Percentiles rank a stretch among this genome's conserved stretches.
Conservation (phyloP, 2,797 vertebrate species). For the Malacoraja senta region DNA sequence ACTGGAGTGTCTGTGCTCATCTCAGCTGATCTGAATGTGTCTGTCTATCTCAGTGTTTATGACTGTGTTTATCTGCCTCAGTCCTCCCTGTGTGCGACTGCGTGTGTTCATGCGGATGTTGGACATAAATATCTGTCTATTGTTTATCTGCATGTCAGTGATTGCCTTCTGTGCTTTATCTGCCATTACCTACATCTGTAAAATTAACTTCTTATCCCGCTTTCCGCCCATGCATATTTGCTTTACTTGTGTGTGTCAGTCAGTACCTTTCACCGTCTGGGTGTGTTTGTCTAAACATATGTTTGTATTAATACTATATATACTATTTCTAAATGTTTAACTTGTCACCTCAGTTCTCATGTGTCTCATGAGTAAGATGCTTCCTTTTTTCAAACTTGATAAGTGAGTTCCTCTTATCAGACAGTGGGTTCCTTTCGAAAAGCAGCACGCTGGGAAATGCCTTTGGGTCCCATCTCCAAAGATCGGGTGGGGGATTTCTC, state of each 20-base stretch:
- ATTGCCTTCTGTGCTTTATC: background rate
- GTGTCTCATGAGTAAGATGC: background rate
- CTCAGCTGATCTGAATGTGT: background rate
- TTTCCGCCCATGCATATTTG: background rate
- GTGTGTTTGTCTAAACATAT: background rate
- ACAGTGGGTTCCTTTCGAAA: slow-evolving; percentile 34
- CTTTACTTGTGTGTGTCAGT: background rate
- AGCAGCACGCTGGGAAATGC: slow-evolving; percentile 5
- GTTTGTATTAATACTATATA: background rate
- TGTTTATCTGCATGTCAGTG: background rate
- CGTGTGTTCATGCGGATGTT: background rate
- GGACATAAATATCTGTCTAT: background rate
- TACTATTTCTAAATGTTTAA: background rate
- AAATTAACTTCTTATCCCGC: too few relatives aligned
- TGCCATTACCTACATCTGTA: too few relatives aligned
- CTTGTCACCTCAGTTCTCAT: slow-evolving; percentile 25
- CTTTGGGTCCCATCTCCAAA: slow-evolving; percentile 30
- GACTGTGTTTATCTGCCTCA: background rate
- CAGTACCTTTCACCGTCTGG: background rate
- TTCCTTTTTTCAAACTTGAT: slow-evolving; percentile 27
- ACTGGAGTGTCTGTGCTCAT: background rate
- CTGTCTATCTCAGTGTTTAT: background rate
- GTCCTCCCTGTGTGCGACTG: background rate
- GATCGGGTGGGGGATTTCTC: slow-evolving; percentile 8
- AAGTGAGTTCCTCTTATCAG: slow-evolving; percentile 34